phyloP scores from a whole-genome alignment of 2,888 invertebrate genomes.

The Zygaena filipendulae region DNA sequence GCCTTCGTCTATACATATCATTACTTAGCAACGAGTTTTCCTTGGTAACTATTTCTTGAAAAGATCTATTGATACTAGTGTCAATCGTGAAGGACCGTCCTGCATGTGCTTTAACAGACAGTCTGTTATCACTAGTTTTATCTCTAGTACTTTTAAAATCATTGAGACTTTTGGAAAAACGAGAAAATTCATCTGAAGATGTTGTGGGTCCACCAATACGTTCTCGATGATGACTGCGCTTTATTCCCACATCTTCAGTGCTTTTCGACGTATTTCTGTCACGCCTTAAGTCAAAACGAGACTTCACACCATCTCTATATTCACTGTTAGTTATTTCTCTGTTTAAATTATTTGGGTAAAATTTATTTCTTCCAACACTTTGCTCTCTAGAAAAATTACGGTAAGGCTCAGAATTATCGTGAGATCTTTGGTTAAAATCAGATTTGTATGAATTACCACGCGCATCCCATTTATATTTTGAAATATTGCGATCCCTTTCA shows the following conservation, averaged over 20 bases:
- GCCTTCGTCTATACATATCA: constrained; percentile 32
- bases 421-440: constrained; percentile 20
- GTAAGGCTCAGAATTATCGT: constrained; percentile 21
- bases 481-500: constrained; percentile 25
- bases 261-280: no score
- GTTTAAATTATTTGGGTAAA: constrained; percentile 1
- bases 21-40: constrained; percentile 24
- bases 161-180: constrained; percentile 18
- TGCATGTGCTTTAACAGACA: constrained; percentile 29
- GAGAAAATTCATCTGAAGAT: constrained; percentile 20
- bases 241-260: no score
- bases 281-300: background rate
- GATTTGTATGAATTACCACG: constrained; percentile 20
- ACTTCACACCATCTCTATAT: no score
- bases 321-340: no score
- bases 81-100: constrained; percentile 46
- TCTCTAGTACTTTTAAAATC: constrained; percentile 6
- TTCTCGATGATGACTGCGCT: constrained; percentile 20
- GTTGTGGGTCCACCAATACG: constrained; percentile 17
- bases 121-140: constrained; percentile 18
- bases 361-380: constrained; percentile 23
- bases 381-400: constrained; percentile 26
- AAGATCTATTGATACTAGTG: constrained; percentile 44
- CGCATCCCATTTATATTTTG: no score
- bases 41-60: constrained; percentile 30